A percentile compares a stretch with the other conserved stretches of the same genome.
Conservation (phyloP, 35 echinoderm and acorn worm species). For the Stichopus chloronotus region DNA sequence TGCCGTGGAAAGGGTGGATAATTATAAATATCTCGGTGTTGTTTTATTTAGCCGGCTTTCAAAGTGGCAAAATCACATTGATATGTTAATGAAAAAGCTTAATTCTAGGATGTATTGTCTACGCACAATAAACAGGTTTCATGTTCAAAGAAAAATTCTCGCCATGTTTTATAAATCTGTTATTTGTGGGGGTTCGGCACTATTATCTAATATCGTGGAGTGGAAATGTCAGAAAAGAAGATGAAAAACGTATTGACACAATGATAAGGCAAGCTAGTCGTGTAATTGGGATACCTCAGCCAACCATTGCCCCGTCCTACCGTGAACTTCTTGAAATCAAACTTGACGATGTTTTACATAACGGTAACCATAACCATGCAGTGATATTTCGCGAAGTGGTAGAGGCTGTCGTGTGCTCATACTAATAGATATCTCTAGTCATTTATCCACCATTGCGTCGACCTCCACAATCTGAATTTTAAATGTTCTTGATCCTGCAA, state of each 20-base stretch:
- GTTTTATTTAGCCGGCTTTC: background rate
- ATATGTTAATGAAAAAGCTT: constrained; percentile 3
- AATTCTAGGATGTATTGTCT: constrained; percentile 40
- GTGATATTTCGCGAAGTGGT: no score
- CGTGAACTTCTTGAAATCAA: background rate
- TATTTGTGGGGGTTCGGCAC: background rate
- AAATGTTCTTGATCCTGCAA: no score
- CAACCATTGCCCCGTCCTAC: background rate
- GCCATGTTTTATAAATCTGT: constrained; percentile 24
- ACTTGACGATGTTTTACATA: background rate
- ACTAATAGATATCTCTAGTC: no score
- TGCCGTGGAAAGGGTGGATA: background rate
- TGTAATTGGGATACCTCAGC: background rate
- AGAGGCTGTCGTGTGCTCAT: no score
- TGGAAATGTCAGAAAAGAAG: constrained; percentile 1
- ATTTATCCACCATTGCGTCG: no score
- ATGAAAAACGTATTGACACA: background rate
- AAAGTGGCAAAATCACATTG: background rate
- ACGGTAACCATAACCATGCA: no score
- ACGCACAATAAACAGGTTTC: background rate
- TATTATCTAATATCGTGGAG: constrained; percentile 26
- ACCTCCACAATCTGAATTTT: no score
- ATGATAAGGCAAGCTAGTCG: background rate
- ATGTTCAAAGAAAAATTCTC: constrained; percentile 19
- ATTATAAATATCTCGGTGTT: constrained; percentile 24